Percentiles rank a stretch among this genome's conserved stretches.
Evolutionary conservation across 1,140 invertebrate species (phyloP).

Genomic region (Lasioglossum albipes): DNA sequence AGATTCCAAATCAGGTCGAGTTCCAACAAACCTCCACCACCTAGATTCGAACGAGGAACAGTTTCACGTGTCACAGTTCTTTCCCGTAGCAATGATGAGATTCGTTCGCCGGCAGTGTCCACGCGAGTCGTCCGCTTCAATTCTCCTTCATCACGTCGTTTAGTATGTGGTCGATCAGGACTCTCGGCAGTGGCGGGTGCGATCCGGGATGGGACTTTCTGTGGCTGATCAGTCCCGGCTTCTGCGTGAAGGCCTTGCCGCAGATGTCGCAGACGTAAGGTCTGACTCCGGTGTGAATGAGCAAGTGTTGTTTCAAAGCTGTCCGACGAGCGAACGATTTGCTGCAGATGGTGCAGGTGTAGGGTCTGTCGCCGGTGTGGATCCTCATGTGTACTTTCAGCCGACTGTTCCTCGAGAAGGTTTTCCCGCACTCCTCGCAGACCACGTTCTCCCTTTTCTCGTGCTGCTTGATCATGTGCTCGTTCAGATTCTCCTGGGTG

Average conservation of each 20-base stretch:
- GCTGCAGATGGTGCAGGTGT: constrained; percentile 82
- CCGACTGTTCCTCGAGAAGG: constrained; percentile 81
- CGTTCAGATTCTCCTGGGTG: constrained; percentile 76
- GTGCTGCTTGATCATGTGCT: constrained; percentile 79
- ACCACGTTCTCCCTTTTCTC: constrained; percentile 76
- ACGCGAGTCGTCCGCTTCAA: constrained; percentile 1
- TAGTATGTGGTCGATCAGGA: constrained; percentile 76
- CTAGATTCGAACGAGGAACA: not conserved
- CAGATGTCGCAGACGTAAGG: constrained; percentile 92
- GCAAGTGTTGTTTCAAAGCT: constrained; percentile 83
- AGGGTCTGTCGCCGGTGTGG: constrained; percentile 83
- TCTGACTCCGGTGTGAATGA: constrained; percentile 90
- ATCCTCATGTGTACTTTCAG: constrained; percentile 83
- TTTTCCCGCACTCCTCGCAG: constrained; percentile 83
- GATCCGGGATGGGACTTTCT: constrained; percentile 82
- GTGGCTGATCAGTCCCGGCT: constrained; percentile 84
- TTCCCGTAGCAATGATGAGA: not conserved
- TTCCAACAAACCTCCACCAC: not conserved
- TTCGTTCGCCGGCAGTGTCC: not conserved
- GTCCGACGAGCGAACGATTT: constrained; percentile 80
- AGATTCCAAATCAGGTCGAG: not conserved
- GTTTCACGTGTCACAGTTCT: not conserved
- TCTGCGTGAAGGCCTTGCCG: constrained; percentile 87
- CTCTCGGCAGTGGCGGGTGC: constrained; percentile 74
- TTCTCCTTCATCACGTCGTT: constrained; percentile 70